Evolutionary conservation across 2,888 invertebrate species (phyloP), one percentile per base, ranked within the genome.

Genomic region (Aproaerema taeniolella): DNA sequence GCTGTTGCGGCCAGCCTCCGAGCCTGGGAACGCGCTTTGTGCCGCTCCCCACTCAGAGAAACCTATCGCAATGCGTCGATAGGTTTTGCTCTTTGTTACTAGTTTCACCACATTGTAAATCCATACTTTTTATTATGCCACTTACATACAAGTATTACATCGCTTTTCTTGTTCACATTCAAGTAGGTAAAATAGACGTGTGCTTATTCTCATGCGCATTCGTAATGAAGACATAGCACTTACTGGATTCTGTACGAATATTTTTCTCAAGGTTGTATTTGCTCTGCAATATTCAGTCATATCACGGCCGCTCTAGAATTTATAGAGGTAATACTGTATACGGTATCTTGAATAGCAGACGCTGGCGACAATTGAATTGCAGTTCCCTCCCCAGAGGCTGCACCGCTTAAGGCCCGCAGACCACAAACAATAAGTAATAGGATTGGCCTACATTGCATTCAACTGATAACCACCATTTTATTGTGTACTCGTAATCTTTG

Each of bases 11-110:
- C 14, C 16, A 53, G 55, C 52, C 58, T 47, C 47, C 42, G 50
- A 47, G 54, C 58, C 66, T 78, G 77, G 67, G 78, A 80, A 75
- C 49, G 14, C 41, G 47, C 41, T 65, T 70, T 67, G 67, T 66
- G 53, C 59, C 58, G 58, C 53, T 50, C 50, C 50, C 49, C 48
- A 49, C 45, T 43, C 43, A 48, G 54, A 60, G 65, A 62, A 60
- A 60, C 64, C 58, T 55, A 55, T 59, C 58, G 64, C 62, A 64
- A 66, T 64, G 61, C 52, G 58, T 55, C 61, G 55, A 72, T 70
- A 70, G 68, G 60, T 70, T 70, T 69, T 69, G 58, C 61, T 56
- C 55, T 62, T 66, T 70, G 63, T 67, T 66, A 49, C 14, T 17
- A 52, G 63, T 72, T 73, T 71, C 71, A 58, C 63, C 47, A 56